Percentiles rank a stretch among this genome's conserved stretches.
phyloP scores from a whole-genome alignment of 1,140 invertebrate species.

The Psilanteris sp. region DNA sequence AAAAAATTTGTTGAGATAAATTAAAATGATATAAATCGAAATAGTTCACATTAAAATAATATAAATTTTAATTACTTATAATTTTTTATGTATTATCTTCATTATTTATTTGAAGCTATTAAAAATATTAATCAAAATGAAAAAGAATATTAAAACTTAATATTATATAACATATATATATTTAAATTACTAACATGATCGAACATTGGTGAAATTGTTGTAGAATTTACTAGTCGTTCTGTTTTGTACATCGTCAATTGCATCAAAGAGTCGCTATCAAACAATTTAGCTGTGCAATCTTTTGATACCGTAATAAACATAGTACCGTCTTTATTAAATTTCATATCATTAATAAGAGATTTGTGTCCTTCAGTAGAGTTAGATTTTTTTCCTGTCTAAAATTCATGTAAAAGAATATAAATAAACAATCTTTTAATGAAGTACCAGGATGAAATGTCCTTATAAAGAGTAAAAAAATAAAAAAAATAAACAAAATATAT shows the following conservation, averaged over 20 bases:
- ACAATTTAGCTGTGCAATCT: conserved; percentile 95
- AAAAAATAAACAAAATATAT: too few species aligned
- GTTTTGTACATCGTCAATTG: conserved; percentile 97
- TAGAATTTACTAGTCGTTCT: conserved; percentile 97
- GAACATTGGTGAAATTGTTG: conserved; percentile 94
- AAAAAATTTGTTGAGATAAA: not conserved
- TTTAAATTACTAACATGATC: conserved; percentile 87
- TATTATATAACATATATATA: not conserved
- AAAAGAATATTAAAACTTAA: not conserved
- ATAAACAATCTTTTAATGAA: too few species aligned
- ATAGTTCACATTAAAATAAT: too few species aligned
- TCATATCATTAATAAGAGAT: conserved; percentile 96
- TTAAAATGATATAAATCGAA: too few species aligned
- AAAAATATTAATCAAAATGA: too few species aligned
- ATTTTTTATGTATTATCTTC: too few species aligned
- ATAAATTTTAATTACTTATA: too few species aligned
- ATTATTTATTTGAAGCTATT: too few species aligned
- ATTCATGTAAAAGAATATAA: conserved; percentile 5
- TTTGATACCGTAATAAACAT: conserved; percentile 98
- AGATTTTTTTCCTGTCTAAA: conserved; percentile 88
- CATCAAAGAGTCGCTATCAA: conserved; percentile 92
- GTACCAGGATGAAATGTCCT: too few species aligned
- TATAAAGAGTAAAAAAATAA: too few species aligned
- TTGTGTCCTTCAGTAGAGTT: conserved; percentile 90
- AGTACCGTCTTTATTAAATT: conserved; percentile 93